Conservation (phyloP, 2,888 invertebrate genomes). For the Xestia xanthographa region DNA sequence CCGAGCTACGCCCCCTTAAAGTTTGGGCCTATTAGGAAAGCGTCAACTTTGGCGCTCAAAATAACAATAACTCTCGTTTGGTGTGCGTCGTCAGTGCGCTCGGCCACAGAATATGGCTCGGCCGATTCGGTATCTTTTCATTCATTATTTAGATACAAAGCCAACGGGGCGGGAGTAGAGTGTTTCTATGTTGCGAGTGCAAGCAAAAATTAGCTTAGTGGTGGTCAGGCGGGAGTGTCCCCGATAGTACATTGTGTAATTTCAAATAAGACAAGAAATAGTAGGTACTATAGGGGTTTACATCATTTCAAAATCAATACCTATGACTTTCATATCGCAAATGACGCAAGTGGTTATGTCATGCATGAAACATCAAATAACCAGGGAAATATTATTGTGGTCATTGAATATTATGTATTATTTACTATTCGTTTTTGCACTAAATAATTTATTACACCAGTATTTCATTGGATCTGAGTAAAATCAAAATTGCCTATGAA, state of each 20-base stretch:
- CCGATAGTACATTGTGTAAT: constrained; percentile 22
- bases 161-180: no score
- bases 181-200: no score
- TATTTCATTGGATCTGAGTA: not conserved
- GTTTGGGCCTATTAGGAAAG: no score
- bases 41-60: no score
- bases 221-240: no score
- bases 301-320: constrained; percentile 42
- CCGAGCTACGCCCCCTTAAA: no score
- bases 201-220: no score
- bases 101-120: no score
- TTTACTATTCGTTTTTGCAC: not conserved
- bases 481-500: not conserved
- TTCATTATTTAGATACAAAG: no score
- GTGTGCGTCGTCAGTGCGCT: no score
- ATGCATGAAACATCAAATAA: constrained; percentile 36
- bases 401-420: not conserved
- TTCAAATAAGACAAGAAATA: not conserved
- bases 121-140: no score
- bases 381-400: constrained; percentile 12
- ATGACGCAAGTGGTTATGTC: constrained; percentile 42
- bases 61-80: no score
- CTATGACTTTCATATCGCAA: constrained; percentile 26
- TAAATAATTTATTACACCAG: constrained; percentile 10
- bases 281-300: constrained; percentile 10